Base-by-base conservation (phyloP, 2,888 invertebrate genomes). In the Portevinia maculata region DNA sequence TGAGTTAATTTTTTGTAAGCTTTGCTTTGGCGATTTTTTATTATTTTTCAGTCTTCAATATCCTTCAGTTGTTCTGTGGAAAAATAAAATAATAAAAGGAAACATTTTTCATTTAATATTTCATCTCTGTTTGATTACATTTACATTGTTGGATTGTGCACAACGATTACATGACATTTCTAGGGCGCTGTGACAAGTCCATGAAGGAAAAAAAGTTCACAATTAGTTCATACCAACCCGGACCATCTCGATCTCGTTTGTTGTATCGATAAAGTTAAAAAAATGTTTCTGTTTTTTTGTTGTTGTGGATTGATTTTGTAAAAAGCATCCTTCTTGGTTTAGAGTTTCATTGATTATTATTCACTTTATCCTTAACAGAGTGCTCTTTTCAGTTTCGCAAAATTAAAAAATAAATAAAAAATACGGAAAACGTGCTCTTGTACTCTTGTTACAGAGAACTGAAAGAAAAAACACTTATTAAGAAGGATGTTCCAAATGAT, bases 331-430 rank as follows among this genome's bases (percentile, higher is more conserved):
- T 28, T 17, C 8, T 19, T 9, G 19, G 55, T 41, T 41, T 48
- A 32, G 21, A 69, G 62, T 28, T 74, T 57, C 30, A 74, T 74
- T 69, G 57, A 79, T 69, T 74, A 74, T 69, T 62, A 24, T 57
- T 48, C 46, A 50, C 37, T 55, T 60, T 39, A 65, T 17, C 52
- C 32, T 44, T 60, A 32, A 24, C 21, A 44, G 17, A 21, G 13
- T 19, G 39, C 13, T 41, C 21, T 53, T 46, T 44, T 67, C 15
- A 17, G 30, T 37, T 53, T 41, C 17, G 15, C 3, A 44, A 15
- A 39, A 50, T 65, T 62, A 8, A 24, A 17, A 71, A 4, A 8
- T 21, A 44, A 13, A 30, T 11, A 5, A 17, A 24, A 34, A 9
- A 52, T 24, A 55, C 13, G 17, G 4, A 39, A 24, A 53, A 34